Evolutionary conservation across 2,113 vertebrate genomes (phyloP).

Genomic region (Salvelinus sp.): DNA sequence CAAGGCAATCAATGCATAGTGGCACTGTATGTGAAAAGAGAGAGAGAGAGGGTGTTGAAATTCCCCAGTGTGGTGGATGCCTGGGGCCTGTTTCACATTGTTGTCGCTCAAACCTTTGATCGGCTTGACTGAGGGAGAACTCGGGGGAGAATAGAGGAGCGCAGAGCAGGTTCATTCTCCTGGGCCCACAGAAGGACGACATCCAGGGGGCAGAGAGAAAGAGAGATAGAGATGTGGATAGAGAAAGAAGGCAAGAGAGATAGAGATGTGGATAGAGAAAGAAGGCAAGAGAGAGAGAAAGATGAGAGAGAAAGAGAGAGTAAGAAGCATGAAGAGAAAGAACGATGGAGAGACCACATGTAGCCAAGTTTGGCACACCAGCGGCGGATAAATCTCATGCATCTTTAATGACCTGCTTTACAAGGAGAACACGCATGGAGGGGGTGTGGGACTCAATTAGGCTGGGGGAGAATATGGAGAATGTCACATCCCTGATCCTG

Average conservation of each 20-base stretch:
- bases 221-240: neutral
- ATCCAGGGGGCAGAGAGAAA: constrained; percentile 34
- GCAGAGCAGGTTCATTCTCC: constrained; percentile 27
- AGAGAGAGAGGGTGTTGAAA: neutral
- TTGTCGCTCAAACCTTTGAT: constrained; percentile 8
- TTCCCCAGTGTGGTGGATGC: neutral
- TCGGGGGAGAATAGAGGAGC: neutral
- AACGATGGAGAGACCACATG: neutral
- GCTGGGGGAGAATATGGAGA: constrained; percentile 1
- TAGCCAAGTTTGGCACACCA: constrained; percentile 22
- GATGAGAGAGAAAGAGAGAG: too few species aligned
- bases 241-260: too few species aligned
- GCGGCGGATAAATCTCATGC: constrained; percentile 28
- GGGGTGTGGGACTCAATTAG: constrained; percentile 17
- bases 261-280: too few species aligned
- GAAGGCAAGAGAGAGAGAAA: too few species aligned
- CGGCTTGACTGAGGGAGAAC: neutral
- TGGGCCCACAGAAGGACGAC: constrained; percentile 25
- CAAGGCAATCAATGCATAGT: neutral
- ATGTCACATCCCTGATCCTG: constrained; percentile 15
- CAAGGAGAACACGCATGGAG: constrained; percentile 21
- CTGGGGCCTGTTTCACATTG: neutral
- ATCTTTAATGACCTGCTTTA: constrained; percentile 45
- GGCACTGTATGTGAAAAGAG: neutral
- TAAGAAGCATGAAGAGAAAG: too few species aligned